Percentiles rank a stretch among this genome's conserved stretches.
These are phyloP conservation scores for Xyliphius kryptos DNA, from an alignment of 2,113 vertebrate species.

Conservation along the genomic window DNA sequence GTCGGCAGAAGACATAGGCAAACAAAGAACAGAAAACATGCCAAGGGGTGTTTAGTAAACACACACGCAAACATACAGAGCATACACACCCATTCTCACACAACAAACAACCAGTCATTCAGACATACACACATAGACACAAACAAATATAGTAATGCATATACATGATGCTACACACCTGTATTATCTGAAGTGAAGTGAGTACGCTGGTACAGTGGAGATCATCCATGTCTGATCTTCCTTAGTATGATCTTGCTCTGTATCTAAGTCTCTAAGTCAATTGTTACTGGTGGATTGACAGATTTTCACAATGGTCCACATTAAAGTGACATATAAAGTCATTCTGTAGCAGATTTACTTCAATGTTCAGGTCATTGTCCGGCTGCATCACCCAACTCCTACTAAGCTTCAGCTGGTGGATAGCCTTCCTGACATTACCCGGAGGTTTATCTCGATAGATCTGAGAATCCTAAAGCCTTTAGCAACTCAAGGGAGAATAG, in stretches of 20 bases:
- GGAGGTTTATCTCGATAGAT: too few species aligned
- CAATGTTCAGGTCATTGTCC: too few species aligned
- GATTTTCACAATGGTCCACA: not conserved
- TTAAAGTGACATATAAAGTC: not conserved
- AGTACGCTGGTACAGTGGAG: not conserved
- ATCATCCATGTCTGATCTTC: not conserved
- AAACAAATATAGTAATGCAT: not conserved
- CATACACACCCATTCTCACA: constrained; percentile 7
- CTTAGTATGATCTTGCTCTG: not conserved
- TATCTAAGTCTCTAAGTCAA: not conserved
- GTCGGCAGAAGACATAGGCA: too few species aligned
- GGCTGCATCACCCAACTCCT: too few species aligned
- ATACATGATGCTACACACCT: not conserved
- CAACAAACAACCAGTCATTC: not conserved
- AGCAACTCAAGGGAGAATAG: too few species aligned
- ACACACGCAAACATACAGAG: not conserved
- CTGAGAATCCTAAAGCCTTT: too few species aligned
- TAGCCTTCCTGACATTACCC: too few species aligned
- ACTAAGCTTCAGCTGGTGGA: too few species aligned
- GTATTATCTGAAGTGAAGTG: not conserved
- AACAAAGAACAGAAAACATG: too few species aligned
- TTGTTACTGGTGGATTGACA: not conserved
- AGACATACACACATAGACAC: too few species aligned
- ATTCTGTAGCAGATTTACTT: too few species aligned
- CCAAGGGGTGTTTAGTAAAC: constrained; percentile 19